These are phyloP conservation scores for Microcebus lehilahytsara DNA, from an alignment of 2,113 vertebrate genomes.

Conservation along the genomic window DNA sequence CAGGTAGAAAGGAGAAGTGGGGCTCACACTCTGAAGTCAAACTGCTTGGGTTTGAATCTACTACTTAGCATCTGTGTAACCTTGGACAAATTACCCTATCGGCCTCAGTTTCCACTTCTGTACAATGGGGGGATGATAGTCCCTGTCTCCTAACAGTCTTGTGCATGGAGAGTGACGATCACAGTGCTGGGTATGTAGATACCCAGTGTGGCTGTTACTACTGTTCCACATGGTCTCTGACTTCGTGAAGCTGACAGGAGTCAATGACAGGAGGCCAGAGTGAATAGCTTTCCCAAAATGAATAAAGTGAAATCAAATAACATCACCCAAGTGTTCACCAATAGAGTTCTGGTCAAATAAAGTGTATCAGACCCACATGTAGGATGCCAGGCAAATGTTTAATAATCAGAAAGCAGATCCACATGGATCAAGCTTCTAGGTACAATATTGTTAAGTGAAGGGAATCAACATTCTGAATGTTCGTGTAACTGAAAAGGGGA, in stretches of 20 bases:
- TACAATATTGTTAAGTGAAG: too few species aligned
- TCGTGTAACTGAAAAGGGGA: not conserved
- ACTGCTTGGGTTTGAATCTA: not conserved
- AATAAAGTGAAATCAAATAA: not conserved
- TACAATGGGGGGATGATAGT: rapidly evolving
- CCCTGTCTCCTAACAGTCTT: rapidly evolving
- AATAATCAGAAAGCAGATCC: not conserved
- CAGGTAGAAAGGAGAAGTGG: rapidly evolving
- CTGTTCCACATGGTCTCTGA: rapidly evolving
- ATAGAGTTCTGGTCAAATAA: not conserved
- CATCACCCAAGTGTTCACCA: rapidly evolving
- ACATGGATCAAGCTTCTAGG: too few species aligned
- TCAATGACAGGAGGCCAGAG: not conserved
- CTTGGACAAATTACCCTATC: rapidly evolving
- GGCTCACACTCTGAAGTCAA: not conserved
- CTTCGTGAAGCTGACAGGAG: not conserved
- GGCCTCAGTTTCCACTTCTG: not conserved
- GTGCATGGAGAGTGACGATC: rapidly evolving
- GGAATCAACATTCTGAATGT: not conserved
- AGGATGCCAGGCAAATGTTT: not conserved
- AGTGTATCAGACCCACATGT: rapidly evolving
- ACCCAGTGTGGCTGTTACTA: rapidly evolving
- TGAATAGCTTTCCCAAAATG: not conserved
- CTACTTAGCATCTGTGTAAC: not conserved
- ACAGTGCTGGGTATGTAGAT: rapidly evolving